These are phyloP conservation scores for Bombyx mori DNA, from an alignment of 1,140 invertebrate species.

Conservation along the genomic window ASM3026992v2 NC_085117.1:11261001-11261500, in stretches of 20 bases:
- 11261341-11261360: too few species aligned
- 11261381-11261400: too few species aligned
- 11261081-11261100: slow-evolving; percentile 42
- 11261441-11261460: slow-evolving; percentile 6
- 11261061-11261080: slow-evolving; percentile 41
- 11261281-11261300: too few species aligned
- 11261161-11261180: slow-evolving; percentile 47
- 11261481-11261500: slow-evolving; percentile 51
- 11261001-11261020: slow-evolving; percentile 12
- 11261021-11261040: slow-evolving; percentile 20
- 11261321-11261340: too few species aligned
- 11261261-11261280: too few species aligned
- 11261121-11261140: slow-evolving; percentile 46
- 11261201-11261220: slow-evolving; percentile 14
- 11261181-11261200: slow-evolving; percentile 42
- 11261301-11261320: too few species aligned
- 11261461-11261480: slow-evolving; percentile 16
- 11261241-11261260: too few species aligned
- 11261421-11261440: not conserved
- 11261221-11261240: too few species aligned
- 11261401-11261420: too few species aligned
- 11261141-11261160: slow-evolving; percentile 49
- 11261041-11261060: slow-evolving; percentile 8
- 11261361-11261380: too few species aligned
- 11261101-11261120: slow-evolving; percentile 52